Evolutionary conservation across 2,888 invertebrate species (phyloP).

Genomic region (Schizaphis graminum): DNA sequence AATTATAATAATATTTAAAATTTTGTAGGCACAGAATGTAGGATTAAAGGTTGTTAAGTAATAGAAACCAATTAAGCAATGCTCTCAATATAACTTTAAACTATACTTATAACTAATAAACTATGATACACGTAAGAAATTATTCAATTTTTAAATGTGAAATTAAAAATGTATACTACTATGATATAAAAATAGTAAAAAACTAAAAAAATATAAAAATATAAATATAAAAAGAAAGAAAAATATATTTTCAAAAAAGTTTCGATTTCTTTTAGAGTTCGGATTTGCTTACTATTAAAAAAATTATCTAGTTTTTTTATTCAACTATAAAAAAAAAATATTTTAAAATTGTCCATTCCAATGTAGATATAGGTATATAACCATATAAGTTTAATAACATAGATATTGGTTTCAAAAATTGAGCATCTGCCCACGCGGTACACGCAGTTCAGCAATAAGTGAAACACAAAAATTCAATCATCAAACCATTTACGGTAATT

Average conservation of each 20-base stretch:
- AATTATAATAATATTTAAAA: neutral
- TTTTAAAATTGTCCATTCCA: neutral
- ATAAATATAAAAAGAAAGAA: neutral
- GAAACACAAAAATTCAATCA: neutral
- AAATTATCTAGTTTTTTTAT: neutral
- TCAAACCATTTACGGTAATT: neutral
- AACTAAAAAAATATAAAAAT: no score
- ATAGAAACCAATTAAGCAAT: neutral
- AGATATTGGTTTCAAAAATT: neutral
- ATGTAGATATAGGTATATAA: neutral
- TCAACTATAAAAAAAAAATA: neutral
- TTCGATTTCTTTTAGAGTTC: neutral
- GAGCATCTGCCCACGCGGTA: neutral
- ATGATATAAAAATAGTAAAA: neutral
- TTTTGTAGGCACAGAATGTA: neutral
- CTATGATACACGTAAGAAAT: neutral
- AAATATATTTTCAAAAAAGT: neutral
- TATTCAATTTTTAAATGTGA: neutral
- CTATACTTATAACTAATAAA: neutral
- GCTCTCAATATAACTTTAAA: neutral
- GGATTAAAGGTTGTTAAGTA: neutral
- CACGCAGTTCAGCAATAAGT: neutral
- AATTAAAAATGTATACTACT: neutral
- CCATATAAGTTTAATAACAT: neutral
- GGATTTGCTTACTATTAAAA: neutral